phyloP scores from a whole-genome alignment of 1,140 invertebrate species.

The Drosophila obscura region DNA sequence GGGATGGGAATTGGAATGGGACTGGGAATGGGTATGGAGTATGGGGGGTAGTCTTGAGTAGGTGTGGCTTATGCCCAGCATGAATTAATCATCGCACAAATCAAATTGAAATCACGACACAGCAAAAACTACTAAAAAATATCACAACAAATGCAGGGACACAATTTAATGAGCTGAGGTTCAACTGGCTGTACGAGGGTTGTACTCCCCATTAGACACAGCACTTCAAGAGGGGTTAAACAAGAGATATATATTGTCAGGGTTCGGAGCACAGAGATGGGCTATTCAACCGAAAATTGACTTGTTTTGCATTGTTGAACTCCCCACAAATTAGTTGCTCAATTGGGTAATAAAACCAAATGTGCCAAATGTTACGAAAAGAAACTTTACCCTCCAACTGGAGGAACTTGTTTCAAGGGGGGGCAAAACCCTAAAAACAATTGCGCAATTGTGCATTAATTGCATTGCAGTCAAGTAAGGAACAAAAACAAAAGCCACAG shows the following conservation, averaged over 20 bases:
- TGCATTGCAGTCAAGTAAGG: constrained; percentile 53
- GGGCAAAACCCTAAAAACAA: constrained; percentile 56
- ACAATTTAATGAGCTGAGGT: constrained; percentile 61
- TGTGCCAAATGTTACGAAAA: constrained; percentile 73
- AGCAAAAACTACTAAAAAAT: constrained; percentile 44
- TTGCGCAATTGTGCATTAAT: constrained; percentile 80
- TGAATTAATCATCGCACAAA: constrained; percentile 73
- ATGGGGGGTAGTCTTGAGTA: constrained; percentile 18
- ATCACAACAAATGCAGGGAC: constrained; percentile 66
- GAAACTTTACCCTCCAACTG: constrained; percentile 48
- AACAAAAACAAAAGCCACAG: constrained; percentile 61
- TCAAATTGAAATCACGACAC: constrained; percentile 65
- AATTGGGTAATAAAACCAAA: constrained; percentile 82
- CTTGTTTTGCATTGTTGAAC: constrained; percentile 46
- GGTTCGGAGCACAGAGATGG: background rate
- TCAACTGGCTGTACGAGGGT: constrained; percentile 17
- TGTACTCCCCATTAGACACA: constrained; percentile 41
- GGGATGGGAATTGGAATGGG: constrained; percentile 3
- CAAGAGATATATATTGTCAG: background rate
- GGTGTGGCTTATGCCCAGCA: constrained; percentile 69
- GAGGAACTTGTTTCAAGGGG: constrained; percentile 9
- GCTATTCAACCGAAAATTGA: constrained; percentile 55
- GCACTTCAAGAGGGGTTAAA: constrained; percentile 3
- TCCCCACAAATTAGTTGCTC: constrained; percentile 78
- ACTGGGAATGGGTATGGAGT: background rate